Base-by-base conservation (phyloP, 2,888 invertebrate species). In the Oscheius sp. region DNA sequence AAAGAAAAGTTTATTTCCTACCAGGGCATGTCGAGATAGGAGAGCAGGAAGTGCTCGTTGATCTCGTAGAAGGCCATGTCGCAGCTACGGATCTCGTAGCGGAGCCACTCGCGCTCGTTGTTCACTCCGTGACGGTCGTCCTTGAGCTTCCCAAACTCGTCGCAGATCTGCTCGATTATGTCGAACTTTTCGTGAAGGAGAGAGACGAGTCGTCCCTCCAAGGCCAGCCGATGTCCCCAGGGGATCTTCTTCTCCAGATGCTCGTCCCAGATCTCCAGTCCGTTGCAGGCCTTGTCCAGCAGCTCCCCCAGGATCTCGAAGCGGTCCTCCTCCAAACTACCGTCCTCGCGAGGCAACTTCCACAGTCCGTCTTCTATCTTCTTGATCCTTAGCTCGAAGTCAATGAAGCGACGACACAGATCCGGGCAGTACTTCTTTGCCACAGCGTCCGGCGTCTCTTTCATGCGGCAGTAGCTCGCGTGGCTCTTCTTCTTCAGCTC, bases 21-120 rank as follows among this genome's bases (percentile, higher is more conserved):
- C 86, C 86, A 87, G 11, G 81, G 81, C 85, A 86, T 86, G 9
- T 82, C 84, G 74, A 87, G 79, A 66, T 84, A 87, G 3, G 85
- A 85, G 58, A 81, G 81, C 62, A 87, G 83, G 75, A 86, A 84
- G 53, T 76, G 68, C 74, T 84, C 85, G 76, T 87, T 86, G 72
- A 86, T 79, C 65, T 86, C 86, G 32, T 80, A 82, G 76, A 75
- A 86, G 58, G 74, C 62, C 78, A 83, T 76, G 70, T 87, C 87
- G 68, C 84, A 80, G 63, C 81, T 80, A 66, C 87, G 84, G 47
- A 87, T 87, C 70, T 87, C 86, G 68, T 82, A 82, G 66, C 87
- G 85, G 10, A 87, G 83, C 78, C 81, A 79, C 81, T 84, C 84
- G 33, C 85, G 73, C 71, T 86, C 85, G 70, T 81, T 77, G 73